Evolutionary conservation across 1,140 invertebrate genomes (phyloP).

Genomic region (Hypsibius dujardini): DNA sequence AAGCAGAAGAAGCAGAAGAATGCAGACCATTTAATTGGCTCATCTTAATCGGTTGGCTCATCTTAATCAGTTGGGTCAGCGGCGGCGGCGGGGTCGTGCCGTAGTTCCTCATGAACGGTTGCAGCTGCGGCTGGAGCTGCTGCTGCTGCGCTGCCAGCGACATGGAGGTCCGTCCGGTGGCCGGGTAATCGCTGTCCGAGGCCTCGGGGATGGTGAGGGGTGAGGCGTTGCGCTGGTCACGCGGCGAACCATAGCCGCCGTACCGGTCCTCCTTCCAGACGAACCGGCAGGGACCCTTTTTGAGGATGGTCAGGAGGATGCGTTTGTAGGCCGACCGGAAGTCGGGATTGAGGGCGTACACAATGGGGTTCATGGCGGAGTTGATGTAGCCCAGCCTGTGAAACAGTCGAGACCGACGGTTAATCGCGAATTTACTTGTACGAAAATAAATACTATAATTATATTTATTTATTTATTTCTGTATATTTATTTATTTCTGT

Average conservation of each 20-base stretch:
- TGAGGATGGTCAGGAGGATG: constrained; percentile 45
- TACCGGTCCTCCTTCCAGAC: not conserved
- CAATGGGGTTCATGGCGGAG: constrained; percentile 69
- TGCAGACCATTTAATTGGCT: constrained; percentile 9
- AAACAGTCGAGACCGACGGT: constrained; percentile 35
- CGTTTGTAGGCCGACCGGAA: constrained; percentile 79
- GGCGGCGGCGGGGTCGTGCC: too few species aligned
- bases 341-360: constrained; percentile 75
- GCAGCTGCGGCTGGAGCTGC: too few species aligned
- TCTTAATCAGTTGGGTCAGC: too few species aligned
- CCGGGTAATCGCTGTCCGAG: not conserved
- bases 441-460: too few species aligned
- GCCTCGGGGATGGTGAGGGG: not conserved
- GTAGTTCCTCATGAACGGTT: too few species aligned
- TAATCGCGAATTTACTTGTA: too few species aligned
- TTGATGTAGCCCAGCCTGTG: constrained; percentile 86
- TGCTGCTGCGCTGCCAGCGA: not conserved
- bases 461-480: too few species aligned
- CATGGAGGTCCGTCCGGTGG: not conserved
- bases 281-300: not conserved
- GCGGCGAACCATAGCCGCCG: not conserved
- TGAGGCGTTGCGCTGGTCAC: not conserved
- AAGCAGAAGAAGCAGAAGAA: not conserved
- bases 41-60: not conserved
- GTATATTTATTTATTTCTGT: too few species aligned